These are phyloP conservation scores for Caenorhabditis angaria DNA, from an alignment of 2,888 invertebrate species.

Conservation along the genomic window DNA sequence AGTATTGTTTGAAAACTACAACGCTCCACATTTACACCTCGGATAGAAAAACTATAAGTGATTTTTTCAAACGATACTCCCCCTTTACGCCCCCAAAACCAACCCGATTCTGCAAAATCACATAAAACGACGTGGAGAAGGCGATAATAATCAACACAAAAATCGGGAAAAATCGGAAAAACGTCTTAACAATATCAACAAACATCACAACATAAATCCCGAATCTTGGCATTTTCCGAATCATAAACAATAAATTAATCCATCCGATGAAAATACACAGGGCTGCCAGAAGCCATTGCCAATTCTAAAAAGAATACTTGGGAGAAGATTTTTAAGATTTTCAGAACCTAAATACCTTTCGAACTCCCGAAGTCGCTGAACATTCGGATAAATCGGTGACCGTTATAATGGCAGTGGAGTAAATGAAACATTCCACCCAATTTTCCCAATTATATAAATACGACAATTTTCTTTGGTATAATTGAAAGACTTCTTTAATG, in stretches of 20 bases:
- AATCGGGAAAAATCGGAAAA: slow-evolving; percentile 73
- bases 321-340: neutral
- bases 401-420: slow-evolving; percentile 74
- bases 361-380: slow-evolving; percentile 71
- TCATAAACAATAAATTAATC: slow-evolving; percentile 73
- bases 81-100: no score
- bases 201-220: slow-evolving; percentile 74
- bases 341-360: slow-evolving; percentile 8
- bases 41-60: no score
- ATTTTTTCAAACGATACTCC: no score
- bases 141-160: slow-evolving; percentile 72
- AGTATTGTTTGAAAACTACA: no score
- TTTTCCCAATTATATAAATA: slow-evolving; percentile 75
- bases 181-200: slow-evolving; percentile 73
- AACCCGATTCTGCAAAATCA: slow-evolving; percentile 68
- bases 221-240: slow-evolving; percentile 72
- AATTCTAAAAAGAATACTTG: slow-evolving; percentile 69
- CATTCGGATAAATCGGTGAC: slow-evolving; percentile 74
- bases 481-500: slow-evolving; percentile 74
- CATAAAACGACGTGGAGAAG: slow-evolving; percentile 60
- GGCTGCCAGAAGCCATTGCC: slow-evolving; percentile 76
- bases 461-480: slow-evolving; percentile 73
- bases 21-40: no score
- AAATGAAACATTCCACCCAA: slow-evolving; percentile 75
- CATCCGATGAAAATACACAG: slow-evolving; percentile 75